Evolutionary conservation across 2,113 vertebrate genomes (phyloP).

Genomic region (Oreotrochilus melanogaster): DNA sequence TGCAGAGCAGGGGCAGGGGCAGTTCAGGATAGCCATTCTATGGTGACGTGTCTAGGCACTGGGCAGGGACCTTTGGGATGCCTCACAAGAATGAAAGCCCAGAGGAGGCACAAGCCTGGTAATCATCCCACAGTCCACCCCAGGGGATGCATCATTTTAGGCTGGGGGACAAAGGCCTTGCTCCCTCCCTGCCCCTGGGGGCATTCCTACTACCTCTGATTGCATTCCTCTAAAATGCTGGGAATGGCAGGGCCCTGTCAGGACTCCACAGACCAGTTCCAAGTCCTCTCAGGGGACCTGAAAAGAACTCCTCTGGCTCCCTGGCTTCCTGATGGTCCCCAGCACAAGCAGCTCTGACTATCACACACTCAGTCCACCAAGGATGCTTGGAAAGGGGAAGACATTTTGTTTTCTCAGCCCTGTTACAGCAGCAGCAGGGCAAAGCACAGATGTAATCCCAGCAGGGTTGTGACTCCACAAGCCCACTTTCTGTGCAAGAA

Average conservation of each 20-base stretch:
- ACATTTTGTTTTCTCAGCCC: background rate
- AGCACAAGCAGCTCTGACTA: background rate
- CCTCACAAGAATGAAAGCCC: background rate
- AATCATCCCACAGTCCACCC: fast-evolving
- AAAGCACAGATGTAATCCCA: background rate
- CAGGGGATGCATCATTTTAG: background rate
- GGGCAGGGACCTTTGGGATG: background rate
- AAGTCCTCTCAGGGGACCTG: background rate
- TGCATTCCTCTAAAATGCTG: background rate
- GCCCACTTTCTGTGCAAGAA: background rate
- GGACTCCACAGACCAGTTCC: background rate
- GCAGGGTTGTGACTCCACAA: background rate
- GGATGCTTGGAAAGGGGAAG: background rate
- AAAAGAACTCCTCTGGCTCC: background rate
- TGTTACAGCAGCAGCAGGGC: background rate
- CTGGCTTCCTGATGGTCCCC: background rate
- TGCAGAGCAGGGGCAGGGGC: background rate
- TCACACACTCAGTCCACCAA: background rate
- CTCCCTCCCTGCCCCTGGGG: background rate
- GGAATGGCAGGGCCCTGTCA: background rate
- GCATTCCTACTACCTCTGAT: fast-evolving
- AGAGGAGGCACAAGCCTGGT: background rate
- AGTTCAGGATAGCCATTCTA: background rate
- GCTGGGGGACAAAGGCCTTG: background rate
- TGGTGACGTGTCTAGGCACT: background rate